These are phyloP conservation scores for Pipistrellus pygmaeus DNA, from an alignment of 2,797 vertebrate species.

Conservation along the genomic window DNA sequence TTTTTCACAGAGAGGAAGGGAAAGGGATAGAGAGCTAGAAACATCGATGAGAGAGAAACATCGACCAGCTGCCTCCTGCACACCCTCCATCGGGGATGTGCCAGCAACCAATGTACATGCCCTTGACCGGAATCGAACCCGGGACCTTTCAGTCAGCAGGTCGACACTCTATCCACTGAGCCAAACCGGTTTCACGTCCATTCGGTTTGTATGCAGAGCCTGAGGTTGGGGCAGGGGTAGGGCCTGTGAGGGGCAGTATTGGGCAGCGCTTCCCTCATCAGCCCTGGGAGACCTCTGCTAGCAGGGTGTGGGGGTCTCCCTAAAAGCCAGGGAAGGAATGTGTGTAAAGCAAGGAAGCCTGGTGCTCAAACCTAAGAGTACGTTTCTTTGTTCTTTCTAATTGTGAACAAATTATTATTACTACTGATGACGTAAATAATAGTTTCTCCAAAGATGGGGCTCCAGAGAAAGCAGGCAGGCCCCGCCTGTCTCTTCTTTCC, in stretches of 20 bases:
- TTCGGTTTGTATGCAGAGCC: background rate
- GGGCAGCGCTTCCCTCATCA: background rate
- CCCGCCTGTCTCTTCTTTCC: too few relatives aligned
- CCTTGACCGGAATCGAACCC: too few relatives aligned
- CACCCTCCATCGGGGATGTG: too few relatives aligned
- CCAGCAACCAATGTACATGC: too few relatives aligned
- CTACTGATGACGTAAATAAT: background rate
- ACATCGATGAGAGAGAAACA: too few relatives aligned
- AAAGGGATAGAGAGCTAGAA: too few relatives aligned
- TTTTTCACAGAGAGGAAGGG: too few relatives aligned
- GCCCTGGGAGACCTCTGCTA: background rate
- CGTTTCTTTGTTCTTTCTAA: background rate
- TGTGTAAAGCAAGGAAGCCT: background rate
- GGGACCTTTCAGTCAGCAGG: too few relatives aligned
- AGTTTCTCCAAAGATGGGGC: background rate
- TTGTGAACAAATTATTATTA: background rate
- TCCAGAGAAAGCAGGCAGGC: background rate
- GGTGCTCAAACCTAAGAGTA: background rate
- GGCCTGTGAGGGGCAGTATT: too few relatives aligned
- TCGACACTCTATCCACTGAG: too few relatives aligned
- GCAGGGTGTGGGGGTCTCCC: background rate
- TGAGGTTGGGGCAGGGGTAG: background rate
- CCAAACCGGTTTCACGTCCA: too few relatives aligned
- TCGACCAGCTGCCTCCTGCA: too few relatives aligned
- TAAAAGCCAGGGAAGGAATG: background rate